phyloP scores from a whole-genome alignment of 35 echinoderm and acorn worm genomes.

The Apostichopus californicus region DNA sequence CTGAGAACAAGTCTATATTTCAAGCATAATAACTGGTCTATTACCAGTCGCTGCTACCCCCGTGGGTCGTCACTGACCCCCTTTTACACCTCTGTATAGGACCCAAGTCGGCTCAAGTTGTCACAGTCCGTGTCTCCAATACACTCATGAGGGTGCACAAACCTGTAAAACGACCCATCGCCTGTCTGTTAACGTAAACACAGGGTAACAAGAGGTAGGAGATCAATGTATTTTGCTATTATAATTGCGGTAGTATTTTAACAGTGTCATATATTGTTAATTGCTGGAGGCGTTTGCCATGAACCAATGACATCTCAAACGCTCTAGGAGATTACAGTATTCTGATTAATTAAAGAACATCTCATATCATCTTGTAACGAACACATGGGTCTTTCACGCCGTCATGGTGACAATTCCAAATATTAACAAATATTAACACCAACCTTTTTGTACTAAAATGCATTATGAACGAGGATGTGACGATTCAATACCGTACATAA shows the following conservation, averaged over 20 bases:
- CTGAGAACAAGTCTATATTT: not conserved
- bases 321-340: not conserved
- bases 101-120: not conserved
- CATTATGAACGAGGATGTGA: too few species aligned
- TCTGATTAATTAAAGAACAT: not conserved
- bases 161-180: constrained; percentile 6
- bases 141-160: not conserved
- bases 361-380: too few species aligned
- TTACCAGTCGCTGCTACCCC: not conserved
- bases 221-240: not conserved
- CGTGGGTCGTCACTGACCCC: constrained; percentile 2
- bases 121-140: constrained; percentile 7
- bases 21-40: constrained; percentile 3
- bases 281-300: not conserved
- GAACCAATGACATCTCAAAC: not conserved
- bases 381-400: too few species aligned
- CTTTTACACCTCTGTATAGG: not conserved
- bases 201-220: not conserved
- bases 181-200: constrained; percentile 18
- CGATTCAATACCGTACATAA: too few species aligned
- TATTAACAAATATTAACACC: too few species aligned
- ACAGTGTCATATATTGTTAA: constrained; percentile 1
- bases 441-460: too few species aligned
- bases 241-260: constrained; percentile 8
- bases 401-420: too few species aligned